Evolutionary conservation across 2,113 vertebrate genomes (phyloP), one percentile per base, ranked within the genome.

Genomic region (Tragelaphus strepsiceros): DNA sequence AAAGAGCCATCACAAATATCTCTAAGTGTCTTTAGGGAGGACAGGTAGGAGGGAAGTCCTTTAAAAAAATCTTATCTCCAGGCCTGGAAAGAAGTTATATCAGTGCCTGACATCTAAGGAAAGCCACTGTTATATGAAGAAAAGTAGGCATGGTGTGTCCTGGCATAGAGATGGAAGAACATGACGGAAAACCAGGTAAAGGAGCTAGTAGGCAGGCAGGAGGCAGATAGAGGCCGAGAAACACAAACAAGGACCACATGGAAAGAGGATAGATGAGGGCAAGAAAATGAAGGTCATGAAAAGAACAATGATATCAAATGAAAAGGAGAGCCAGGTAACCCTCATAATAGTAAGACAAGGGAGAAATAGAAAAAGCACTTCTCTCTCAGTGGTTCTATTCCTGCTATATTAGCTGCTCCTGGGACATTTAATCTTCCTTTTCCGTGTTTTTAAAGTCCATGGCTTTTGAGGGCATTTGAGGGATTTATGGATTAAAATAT

Each of bases 401-500:
- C 94, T 84, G 81, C 56, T 88, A 26, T n/a, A 96, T 46, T 95
- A 78, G 96, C 54, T 95, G 77, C 59, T 91, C 51, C 78, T 77
- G 58, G 78, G 90, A 91, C n/a, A 89, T 74, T 90, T 46, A 92
- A 90, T 82, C 85, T 95, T 91, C 90, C 85, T 95, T 94, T 95
- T 87, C 78, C 21, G 16, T 61, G 49, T 93, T 91, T 87, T 84
- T 64, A 77, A 92, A 93, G 80, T 88, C 74, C 26, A 51, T 56
- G 74, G 97, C 58, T 95, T 88, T 54, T 96, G 86, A 56, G 82
- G 77, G 51, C 80, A 95, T 90, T 87, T 80, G 51, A 59, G 56
- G 61, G 49, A 96, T 95, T 96, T 98, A 62, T 78, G 88, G 88
- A 88, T 97, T 94, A 88, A 96, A 96, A 96, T 86, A 86, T 46